A percentile compares a stretch with the other conserved stretches of the same genome.
phyloP scores from a whole-genome alignment of 2,888 invertebrate genomes.

The Rhynchonema sp. region DNA sequence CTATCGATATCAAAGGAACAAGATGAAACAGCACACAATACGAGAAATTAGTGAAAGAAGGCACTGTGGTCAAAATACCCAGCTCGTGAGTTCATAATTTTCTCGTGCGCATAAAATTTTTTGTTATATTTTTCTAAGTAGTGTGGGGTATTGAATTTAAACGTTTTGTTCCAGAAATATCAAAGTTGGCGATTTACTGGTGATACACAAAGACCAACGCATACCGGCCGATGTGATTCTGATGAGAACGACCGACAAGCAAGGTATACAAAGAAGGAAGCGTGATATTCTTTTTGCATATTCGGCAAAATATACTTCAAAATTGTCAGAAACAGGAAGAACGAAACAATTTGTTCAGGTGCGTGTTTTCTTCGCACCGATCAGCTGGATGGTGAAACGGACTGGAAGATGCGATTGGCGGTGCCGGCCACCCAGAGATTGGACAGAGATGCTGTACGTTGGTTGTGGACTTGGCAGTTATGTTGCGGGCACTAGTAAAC shows the following conservation, averaged over 20 bases:
- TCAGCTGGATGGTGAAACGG: conserved; percentile 83
- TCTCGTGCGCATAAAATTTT: too few species aligned
- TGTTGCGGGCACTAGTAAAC: too few species aligned
- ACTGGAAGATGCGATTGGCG: conserved; percentile 69
- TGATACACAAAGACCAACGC: conserved; percentile 81
- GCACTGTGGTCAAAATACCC: conserved; percentile 38
- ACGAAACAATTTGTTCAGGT: too few species aligned
- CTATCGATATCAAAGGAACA: conserved; percentile 70
- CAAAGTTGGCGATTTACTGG: conserved; percentile 51
- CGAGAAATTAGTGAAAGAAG: conserved; percentile 51
- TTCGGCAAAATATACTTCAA: too few species aligned
- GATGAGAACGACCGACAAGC: conserved; percentile 62
- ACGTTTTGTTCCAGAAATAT: conserved; percentile 36
- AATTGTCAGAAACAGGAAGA: too few species aligned
- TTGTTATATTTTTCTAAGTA: too few species aligned
- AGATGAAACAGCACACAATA: conserved; percentile 88
- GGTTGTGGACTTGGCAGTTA: neutral
- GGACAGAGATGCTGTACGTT: conserved; percentile 31
- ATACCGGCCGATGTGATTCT: conserved; percentile 94
- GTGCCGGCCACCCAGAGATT: conserved; percentile 75
- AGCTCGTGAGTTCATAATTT: neutral
- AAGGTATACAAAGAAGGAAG: too few species aligned
- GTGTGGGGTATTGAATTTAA: too few species aligned
- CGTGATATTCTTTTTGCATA: too few species aligned
- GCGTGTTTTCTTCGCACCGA: conserved; percentile 63